Evolutionary conservation across 2,888 invertebrate species (phyloP).

Genomic region (Malthinus seriepunctatus): DNA sequence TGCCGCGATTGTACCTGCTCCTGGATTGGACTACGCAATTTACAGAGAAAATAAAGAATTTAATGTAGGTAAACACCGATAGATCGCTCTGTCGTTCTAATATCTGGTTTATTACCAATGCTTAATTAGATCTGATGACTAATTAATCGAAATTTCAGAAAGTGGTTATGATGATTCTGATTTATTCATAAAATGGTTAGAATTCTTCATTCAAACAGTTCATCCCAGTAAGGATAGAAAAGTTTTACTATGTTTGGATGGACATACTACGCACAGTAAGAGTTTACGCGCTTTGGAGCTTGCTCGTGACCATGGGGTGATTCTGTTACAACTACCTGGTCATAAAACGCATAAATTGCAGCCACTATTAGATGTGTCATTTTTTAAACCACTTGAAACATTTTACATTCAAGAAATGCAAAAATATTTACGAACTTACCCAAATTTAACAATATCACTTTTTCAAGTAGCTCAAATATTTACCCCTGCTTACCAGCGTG

Average conservation of each 20-base stretch:
- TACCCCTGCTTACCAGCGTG: constrained; percentile 25
- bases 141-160: constrained; percentile 2
- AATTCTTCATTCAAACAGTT: constrained; percentile 43
- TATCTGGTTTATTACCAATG: too few relatives aligned
- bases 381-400: constrained; percentile 33
- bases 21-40: too few relatives aligned
- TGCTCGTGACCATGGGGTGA: constrained; percentile 30
- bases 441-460: constrained; percentile 26
- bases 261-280: constrained; percentile 35
- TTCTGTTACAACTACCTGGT: constrained; percentile 32
- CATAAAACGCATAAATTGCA: constrained; percentile 38
- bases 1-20: too few relatives aligned
- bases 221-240: constrained; percentile 27
- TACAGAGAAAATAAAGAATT: too few relatives aligned
- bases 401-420: constrained; percentile 28
- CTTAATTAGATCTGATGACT: too few relatives aligned
- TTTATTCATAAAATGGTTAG: constrained; percentile 10
- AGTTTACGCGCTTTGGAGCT: constrained; percentile 33
- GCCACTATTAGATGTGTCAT: constrained; percentile 36
- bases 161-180: constrained; percentile 6
- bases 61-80: too few relatives aligned
- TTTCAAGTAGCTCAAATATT: constrained; percentile 30
- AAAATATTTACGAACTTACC: constrained; percentile 32
- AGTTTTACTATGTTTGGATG: constrained; percentile 36
- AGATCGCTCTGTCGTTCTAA: too few relatives aligned